Evolutionary conservation across 2,888 invertebrate species (phyloP), one percentile per base, ranked within the genome.

Genomic region (Tetanocera ferruginea): DNA sequence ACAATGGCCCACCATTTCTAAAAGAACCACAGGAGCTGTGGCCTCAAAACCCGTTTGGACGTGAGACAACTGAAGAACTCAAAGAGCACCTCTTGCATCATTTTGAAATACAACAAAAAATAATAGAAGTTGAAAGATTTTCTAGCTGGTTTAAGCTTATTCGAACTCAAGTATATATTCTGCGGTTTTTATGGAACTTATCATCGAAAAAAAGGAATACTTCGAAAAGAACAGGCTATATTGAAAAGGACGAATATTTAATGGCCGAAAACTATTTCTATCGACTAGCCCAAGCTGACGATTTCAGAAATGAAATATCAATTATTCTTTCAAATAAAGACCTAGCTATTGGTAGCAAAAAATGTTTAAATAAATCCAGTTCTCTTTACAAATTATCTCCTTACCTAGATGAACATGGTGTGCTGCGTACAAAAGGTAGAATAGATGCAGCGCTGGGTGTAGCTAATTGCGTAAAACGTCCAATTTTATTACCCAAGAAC

Each of bases 1-100:
- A 79, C 34, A 76, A 69, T 0, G 80, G 79, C 8, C 79, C 82
- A 11, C 66, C 37, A 1, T 81, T 80, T 37, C 71, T 80, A 8
- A 37, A 8, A 8, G 6, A 37, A 8, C 37, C 6, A 37, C 8
- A 37, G 8, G 37, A 3, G 37, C 37, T 37, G 5, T 37, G 37
- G 37, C 37, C 37, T 37, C 37, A 3, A 37, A 37, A 37, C 8
- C 37, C 1, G 8, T 37, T 37, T 37, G 37, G 8, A 8, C 37
- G 37, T 37, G 37, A 37, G 37, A 37, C 37, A 5, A 37, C 37
- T 37, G 37, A 37, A 37, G 37, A 37, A 37, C 37, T 37, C 37
- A 37, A 37, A 37, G 8, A 37, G 8, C 37, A 6, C 37, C 1
- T 5, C 8, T 5, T 37, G 37, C 37, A 37, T 37, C 37, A 37